Base-by-base conservation (phyloP, 1,140 invertebrate genomes). In the Trichomalopsis sarcophagae region DNA sequence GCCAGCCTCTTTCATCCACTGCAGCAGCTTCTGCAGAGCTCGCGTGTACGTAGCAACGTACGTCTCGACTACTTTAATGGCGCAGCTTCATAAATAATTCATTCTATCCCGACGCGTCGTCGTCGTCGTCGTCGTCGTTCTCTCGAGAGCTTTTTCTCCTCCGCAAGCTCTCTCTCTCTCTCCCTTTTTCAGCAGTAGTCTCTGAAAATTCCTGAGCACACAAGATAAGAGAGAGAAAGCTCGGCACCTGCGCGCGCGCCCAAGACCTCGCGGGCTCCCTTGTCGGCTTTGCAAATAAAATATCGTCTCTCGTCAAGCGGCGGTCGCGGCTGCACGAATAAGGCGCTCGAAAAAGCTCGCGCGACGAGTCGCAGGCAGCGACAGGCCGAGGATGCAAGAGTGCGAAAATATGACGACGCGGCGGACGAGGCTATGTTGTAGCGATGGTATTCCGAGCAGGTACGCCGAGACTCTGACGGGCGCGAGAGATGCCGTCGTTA, bases 231-330 rank as follows among this genome's bases (percentile, higher is more conserved):
- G 88, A 87, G 66, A 77, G 30, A 76, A n/a, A n/a, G 44, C 68
- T 71, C 14, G 30, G 23, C 68, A 33, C 68, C 68, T 33, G 27
- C 27, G 27, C 27, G 27, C 27, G 68, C 27, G 23, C 27, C 10
- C 69, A 40, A 44, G 40, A 81, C 44, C 27, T 55, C 76, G 79
- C 76, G 79, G 73, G 73, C 84, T 87, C 68, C 27, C 76, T 75
- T 62, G 55, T 62, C 47, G 81, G 44, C 89, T 88, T 89, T 89
- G 88, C 89, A 90, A 90, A 91, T 90, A 91, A 91, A 90, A 90
- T 90, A 90, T 90, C 88, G 88, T 76, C 87, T 86, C 80, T 77
- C 86, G 88, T 88, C 87, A 87, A 68, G 73, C 73, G 30, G 73
- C 30, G 73, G 30, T 40, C 33, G 73, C 36, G 36, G 33, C 33